phyloP scores from a whole-genome alignment of 2,113 vertebrate genomes.

The Hippocampus barbouri region DNA sequence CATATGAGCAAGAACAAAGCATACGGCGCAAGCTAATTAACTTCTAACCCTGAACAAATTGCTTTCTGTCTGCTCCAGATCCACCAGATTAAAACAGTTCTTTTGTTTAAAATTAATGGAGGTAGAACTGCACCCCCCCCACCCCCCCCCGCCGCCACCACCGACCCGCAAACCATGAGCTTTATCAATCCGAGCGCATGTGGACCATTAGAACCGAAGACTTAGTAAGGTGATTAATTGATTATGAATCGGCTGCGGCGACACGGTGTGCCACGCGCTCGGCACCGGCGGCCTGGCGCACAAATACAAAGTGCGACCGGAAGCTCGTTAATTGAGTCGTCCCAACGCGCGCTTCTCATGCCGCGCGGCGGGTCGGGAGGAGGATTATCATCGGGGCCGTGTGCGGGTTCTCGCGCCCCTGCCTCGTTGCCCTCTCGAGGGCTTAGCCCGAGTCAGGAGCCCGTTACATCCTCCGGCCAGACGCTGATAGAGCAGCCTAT shows the following conservation, averaged over 20 bases:
- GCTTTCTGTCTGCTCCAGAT: slow-evolving; percentile 58
- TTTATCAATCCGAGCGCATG: slow-evolving; percentile 55
- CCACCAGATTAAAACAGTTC: slow-evolving; percentile 40
- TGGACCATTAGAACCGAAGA: slow-evolving; percentile 45
- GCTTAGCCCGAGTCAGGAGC: slow-evolving; percentile 58
- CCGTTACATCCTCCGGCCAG: slow-evolving; percentile 48
- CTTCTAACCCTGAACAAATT: slow-evolving; percentile 68
- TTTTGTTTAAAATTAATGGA: slow-evolving; percentile 41
- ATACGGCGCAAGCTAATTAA: slow-evolving; percentile 60
- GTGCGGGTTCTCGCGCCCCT: slow-evolving; percentile 28
- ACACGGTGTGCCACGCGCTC: neutral
- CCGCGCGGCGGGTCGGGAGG: slow-evolving; percentile 35
- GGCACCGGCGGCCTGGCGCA: neutral
- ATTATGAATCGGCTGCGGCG: slow-evolving; percentile 62
- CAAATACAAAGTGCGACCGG: neutral
- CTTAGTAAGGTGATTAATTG: slow-evolving; percentile 59
- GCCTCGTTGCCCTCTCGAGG: slow-evolving; percentile 55
- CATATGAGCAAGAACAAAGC: slow-evolving; percentile 34
- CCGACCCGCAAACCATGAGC: slow-evolving; percentile 9
- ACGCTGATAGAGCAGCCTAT: slow-evolving; percentile 56
- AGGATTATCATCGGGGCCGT: slow-evolving; percentile 52
- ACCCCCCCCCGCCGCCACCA: neutral
- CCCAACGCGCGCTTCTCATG: slow-evolving; percentile 32
- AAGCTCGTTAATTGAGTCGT: slow-evolving; percentile 58
- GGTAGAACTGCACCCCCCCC: slow-evolving; percentile 8